phyloP scores from a whole-genome alignment of 1,140 invertebrate genomes.

The Lamellibrachia luymesi region DNA sequence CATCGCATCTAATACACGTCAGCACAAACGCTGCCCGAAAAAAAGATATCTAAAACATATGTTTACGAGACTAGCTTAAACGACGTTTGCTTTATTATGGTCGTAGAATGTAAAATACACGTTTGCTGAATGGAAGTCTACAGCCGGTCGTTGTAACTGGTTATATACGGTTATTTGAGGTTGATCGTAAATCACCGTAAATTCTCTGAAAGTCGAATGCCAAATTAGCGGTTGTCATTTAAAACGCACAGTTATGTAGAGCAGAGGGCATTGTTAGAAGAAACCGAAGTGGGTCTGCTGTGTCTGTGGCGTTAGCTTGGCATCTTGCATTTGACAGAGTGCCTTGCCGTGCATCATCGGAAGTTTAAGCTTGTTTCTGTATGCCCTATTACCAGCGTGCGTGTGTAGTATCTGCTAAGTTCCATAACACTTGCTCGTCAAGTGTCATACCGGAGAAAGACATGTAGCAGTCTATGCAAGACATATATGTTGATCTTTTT shows the following conservation, averaged over 20 bases:
- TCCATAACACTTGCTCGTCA: neutral
- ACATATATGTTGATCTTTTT: neutral
- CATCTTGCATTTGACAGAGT: neutral
- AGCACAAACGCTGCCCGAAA: neutral
- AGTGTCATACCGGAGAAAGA: neutral
- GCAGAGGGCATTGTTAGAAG: neutral
- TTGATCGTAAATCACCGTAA: neutral
- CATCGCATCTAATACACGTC: neutral
- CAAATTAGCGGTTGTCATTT: neutral
- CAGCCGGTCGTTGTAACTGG: neutral
- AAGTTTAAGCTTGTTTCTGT: neutral
- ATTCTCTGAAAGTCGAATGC: neutral
- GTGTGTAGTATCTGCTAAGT: neutral
- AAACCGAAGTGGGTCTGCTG: neutral
- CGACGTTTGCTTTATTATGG: neutral
- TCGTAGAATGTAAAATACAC: neutral
- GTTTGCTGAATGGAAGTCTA: neutral
- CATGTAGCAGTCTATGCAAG: neutral
- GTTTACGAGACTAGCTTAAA: neutral
- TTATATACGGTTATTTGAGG: neutral
- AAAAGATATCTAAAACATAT: neutral
- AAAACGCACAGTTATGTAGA: neutral
- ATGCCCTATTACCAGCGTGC: neutral
- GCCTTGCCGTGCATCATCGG: neutral
- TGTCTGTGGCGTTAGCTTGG: neutral